These are phyloP conservation scores for Drymonia ruficornis DNA, from an alignment of 2,888 invertebrate genomes.

Conservation along the genomic window DNA sequence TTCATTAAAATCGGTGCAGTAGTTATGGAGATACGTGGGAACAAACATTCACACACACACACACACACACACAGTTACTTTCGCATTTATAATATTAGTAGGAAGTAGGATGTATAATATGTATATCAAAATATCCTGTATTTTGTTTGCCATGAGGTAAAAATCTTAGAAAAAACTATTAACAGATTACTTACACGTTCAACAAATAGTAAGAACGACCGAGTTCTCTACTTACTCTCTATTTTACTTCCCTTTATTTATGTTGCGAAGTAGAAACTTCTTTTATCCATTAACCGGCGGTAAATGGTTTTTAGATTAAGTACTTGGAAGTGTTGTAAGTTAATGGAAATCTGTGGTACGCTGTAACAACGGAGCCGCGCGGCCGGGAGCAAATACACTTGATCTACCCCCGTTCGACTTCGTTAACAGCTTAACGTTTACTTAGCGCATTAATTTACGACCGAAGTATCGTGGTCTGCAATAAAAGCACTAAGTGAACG, in stretches of 20 bases:
- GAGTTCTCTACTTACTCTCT: background rate
- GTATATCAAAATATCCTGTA: too few relatives aligned
- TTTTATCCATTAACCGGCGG: slow-evolving; percentile 38
- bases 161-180: background rate
- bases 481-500: slow-evolving; percentile 2
- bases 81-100: too few relatives aligned
- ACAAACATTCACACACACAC: too few relatives aligned
- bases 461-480: slow-evolving; percentile 1
- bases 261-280: slow-evolving; percentile 28
- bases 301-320: slow-evolving; percentile 42
- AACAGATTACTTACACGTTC: background rate
- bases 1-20: too few relatives aligned
- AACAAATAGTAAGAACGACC: slow-evolving; percentile 4
- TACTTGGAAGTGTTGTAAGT: slow-evolving; percentile 45
- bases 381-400: slow-evolving; percentile 20
- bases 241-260: slow-evolving; percentile 19
- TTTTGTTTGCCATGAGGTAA: too few relatives aligned
- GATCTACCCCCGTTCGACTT: slow-evolving; percentile 27
- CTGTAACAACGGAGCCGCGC: slow-evolving; percentile 20
- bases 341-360: slow-evolving; percentile 61
- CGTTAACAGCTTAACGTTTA: slow-evolving; percentile 35
- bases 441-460: slow-evolving; percentile 25
- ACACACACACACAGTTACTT: too few relatives aligned
- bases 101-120: too few relatives aligned
- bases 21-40: too few relatives aligned